Base-by-base conservation (phyloP, 2,888 invertebrate species). In the Drosophila merina region DNA sequence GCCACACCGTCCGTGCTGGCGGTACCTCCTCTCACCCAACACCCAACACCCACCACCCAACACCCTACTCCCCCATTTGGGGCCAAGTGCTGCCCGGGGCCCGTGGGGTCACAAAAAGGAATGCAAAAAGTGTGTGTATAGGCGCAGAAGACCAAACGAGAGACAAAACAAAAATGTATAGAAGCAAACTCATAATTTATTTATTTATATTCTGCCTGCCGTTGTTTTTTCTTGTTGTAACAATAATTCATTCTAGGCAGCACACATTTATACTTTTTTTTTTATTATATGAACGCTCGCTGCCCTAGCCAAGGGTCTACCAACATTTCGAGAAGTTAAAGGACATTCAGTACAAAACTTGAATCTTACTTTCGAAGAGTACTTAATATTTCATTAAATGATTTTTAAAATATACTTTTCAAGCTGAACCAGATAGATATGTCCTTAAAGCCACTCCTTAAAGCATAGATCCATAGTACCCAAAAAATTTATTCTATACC, bases 241-340 rank as follows among this genome's bases (percentile, higher is more conserved):
- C 77, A 87, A 87, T 87, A 85, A 78, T 87, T 87, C 71, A 85
- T 75, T 87, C 79, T 78, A 63, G 82, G 66, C 78, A 77, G 67
- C 72, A 74, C 64, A 33, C 60, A 48, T 36, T 66, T 36, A 62
- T 36, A 57, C 57, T 20, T 20, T 62, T 44, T 56, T 42, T 54
- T 62, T 49, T 64, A 52, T 52, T 48, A 55, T 49, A 20, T 47
- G 40, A 45, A 20, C 54, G 40, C 30, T 12, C 14, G 56, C 44
- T 70, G 64, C 70, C 64, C 73, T 70, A 36, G n/a, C 54, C 12
- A 31, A 72, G 63, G 47, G 55, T 63, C n/a, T 51, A 9, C 40
- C 28, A 40, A 40, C 28, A 47, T 56, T 12, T 6, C 12, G 40
- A 20, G 9, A 42, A 8, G 7, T 20, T 20, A 36, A 36, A n/a